Percentiles rank a stretch among this genome's conserved stretches.
These are phyloP conservation scores for Rhopalosiphum nymphaeae DNA, from an alignment of 2,888 invertebrate species.

Conservation along the genomic window DNA sequence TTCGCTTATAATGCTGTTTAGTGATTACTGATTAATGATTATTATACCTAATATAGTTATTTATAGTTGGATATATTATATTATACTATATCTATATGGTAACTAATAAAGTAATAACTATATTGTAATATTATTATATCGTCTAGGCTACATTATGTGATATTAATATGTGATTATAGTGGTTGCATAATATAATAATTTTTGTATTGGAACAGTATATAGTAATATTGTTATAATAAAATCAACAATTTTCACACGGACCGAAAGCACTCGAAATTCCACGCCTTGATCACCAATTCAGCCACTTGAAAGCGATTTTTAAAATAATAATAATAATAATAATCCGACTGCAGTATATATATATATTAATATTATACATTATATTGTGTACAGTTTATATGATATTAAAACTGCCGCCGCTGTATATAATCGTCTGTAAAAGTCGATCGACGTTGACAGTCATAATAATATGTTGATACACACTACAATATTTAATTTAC, in stretches of 20 bases:
- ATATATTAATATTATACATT: background rate
- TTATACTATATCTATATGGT: background rate
- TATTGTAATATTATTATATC: background rate
- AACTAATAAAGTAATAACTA: background rate
- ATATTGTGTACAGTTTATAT: background rate
- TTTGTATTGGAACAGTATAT: background rate
- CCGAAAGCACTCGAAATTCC: conserved; percentile 48
- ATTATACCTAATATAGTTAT: background rate
- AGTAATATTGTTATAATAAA: conserved; percentile 7
- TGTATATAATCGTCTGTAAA: conserved; percentile 32
- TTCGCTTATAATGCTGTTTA: background rate
- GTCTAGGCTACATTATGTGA: background rate
- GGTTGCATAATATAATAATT: background rate
- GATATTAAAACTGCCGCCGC: background rate
- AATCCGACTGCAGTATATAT: background rate
- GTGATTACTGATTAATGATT: background rate
- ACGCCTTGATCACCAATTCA: conserved; percentile 6
- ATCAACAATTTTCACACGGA: conserved; percentile 55
- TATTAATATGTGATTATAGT: background rate
- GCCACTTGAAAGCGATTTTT: conserved; percentile 46
- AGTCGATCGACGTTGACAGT: background rate
- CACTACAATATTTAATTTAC: background rate
- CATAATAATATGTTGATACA: background rate
- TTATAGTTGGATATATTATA: background rate
- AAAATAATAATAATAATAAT: conserved; percentile 38